A percentile compares a stretch with the other conserved stretches of the same genome.
These are phyloP conservation scores for Tetranychus piercei DNA, from an alignment of 2,888 invertebrate genomes.

Conservation along the genomic window DNA sequence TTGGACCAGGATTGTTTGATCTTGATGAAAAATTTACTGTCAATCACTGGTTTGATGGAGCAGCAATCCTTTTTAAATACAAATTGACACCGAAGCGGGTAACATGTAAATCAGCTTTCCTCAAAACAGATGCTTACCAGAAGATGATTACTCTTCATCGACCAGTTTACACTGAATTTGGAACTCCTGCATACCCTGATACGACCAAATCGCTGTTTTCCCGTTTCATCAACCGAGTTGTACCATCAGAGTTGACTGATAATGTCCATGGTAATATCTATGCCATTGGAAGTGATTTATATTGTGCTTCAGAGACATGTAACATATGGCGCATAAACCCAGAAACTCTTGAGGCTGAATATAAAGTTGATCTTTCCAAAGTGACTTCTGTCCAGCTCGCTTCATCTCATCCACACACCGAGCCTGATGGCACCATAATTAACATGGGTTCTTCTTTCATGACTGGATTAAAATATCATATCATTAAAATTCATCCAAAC, in stretches of 20 bases:
- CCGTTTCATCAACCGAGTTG: conserved; percentile 24
- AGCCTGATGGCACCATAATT: conserved; percentile 34
- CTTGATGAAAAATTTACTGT: conserved; percentile 32
- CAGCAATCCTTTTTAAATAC: conserved; percentile 36
- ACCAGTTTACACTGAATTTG: conserved; percentile 37
- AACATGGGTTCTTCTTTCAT: conserved; percentile 35
- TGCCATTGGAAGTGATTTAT: conserved; percentile 33
- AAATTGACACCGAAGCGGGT: conserved; percentile 32
- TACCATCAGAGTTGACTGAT: conserved; percentile 34
- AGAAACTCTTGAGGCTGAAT: conserved; percentile 33
- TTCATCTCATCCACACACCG: conserved; percentile 35
- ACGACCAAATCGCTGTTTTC: conserved; percentile 37
- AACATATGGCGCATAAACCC: conserved; percentile 35
- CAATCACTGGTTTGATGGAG: conserved; percentile 37
- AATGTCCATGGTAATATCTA: conserved; percentile 37
- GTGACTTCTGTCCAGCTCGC: conserved; percentile 33
- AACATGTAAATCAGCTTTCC: conserved; percentile 28
- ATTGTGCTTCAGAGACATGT: conserved; percentile 37
- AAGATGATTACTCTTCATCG: conserved; percentile 28
- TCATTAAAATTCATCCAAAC: conserved; percentile 28
- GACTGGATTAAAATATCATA: conserved; percentile 32
- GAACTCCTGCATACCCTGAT: conserved; percentile 37
- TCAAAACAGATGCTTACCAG: conserved; percentile 20
- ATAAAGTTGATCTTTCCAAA: conserved; percentile 32
- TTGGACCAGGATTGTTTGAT: conserved; percentile 39